Percentiles rank a stretch among this genome's conserved stretches.
Evolutionary conservation across 2,888 invertebrate species (phyloP).

Genomic region (Troides aeacus): DNA sequence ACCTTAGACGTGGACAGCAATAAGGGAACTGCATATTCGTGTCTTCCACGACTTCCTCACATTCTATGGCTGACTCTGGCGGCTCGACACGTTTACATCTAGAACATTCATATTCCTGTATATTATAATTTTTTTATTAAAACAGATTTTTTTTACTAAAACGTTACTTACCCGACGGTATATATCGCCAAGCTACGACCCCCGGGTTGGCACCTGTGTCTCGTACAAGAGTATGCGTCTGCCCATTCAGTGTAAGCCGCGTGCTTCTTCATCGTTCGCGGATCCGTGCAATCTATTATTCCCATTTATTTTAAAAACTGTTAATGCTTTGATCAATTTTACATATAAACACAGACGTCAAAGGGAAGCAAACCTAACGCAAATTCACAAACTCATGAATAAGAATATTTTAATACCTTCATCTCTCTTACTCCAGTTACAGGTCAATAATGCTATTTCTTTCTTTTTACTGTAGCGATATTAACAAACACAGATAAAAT

Average conservation of each 20-base stretch:
- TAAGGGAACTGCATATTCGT: slow-evolving; percentile 76
- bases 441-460: no score
- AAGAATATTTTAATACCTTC: no score
- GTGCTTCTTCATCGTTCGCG: slow-evolving; percentile 67
- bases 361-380: no score
- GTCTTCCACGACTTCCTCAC: slow-evolving; percentile 74
- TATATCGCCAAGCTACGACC: slow-evolving; percentile 71
- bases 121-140: not conserved
- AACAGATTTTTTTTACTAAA: not conserved
- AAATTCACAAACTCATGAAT: no score
- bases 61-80: slow-evolving; percentile 72
- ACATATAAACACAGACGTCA: no score
- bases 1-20: slow-evolving; percentile 71
- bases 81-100: slow-evolving; percentile 73
- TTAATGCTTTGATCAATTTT: no score
- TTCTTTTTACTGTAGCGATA: no score
- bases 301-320: no score
- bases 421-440: no score
- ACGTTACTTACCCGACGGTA: slow-evolving; percentile 62
- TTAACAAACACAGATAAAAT: no score
- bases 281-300: slow-evolving; percentile 62
- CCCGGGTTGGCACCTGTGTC: slow-evolving; percentile 71
- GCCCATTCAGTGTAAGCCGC: slow-evolving; percentile 72
- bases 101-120: not conserved
- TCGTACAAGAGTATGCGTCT: slow-evolving; percentile 70